phyloP scores from a whole-genome alignment of 1,140 invertebrate species.

The Telenomus remus region DNA sequence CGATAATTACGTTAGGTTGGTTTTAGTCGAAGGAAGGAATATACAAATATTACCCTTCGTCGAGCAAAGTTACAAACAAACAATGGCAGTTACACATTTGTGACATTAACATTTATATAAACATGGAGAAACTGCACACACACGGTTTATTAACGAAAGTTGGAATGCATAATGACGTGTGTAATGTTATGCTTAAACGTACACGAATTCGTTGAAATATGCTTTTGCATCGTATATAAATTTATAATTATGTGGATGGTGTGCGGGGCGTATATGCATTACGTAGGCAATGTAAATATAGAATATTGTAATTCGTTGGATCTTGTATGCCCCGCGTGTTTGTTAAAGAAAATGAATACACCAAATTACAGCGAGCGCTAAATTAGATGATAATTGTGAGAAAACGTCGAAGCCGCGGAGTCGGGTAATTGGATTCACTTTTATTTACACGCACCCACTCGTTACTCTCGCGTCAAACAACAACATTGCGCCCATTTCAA shows the following conservation, averaged over 20 bases:
- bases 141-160: conserved; percentile 42
- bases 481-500: conserved; percentile 3
- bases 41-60: not conserved
- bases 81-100: conserved; percentile 7
- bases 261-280: conserved; percentile 2
- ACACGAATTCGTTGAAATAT: conserved; percentile 43
- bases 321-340: conserved; percentile 26
- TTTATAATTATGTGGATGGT: conserved; percentile 22
- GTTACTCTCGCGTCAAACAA: not conserved
- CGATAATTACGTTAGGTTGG: too few species aligned
- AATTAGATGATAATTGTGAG: conserved; percentile 20
- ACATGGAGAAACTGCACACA: conserved; percentile 19
- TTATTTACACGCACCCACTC: conserved; percentile 7
- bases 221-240: conserved; percentile 31
- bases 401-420: not conserved
- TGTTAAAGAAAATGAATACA: conserved; percentile 26
- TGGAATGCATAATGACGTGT: conserved; percentile 28
- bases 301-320: conserved; percentile 32
- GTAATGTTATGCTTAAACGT: conserved; percentile 28
- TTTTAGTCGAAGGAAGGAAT: too few species aligned
- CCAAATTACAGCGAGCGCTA: conserved; percentile 20
- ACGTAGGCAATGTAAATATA: conserved; percentile 22
- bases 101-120: conserved; percentile 27
- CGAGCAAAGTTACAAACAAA: conserved; percentile 9
- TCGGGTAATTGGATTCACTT: conserved; percentile 9